These are phyloP conservation scores for Erpobdella octoculata DNA, from an alignment of 2,888 invertebrate genomes.

Conservation along the genomic window DNA sequence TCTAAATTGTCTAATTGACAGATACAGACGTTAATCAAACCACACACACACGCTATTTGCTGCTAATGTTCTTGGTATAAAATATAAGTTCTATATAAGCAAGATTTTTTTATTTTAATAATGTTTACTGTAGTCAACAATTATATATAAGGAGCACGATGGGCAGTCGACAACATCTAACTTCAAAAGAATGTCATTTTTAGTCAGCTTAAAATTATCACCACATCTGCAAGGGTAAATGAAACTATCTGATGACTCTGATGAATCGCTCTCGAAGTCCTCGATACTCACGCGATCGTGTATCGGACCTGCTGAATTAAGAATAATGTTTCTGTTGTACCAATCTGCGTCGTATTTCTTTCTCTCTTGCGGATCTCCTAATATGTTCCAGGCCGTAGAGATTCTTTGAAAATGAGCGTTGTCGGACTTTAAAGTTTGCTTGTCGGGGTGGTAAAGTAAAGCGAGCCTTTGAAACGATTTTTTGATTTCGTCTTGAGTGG, in stretches of 20 bases:
- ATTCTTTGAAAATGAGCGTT: background rate
- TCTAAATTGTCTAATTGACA: too few relatives aligned
- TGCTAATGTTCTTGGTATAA: background rate
- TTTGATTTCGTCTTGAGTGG: conserved; percentile 14
- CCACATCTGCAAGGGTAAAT: conserved; percentile 9
- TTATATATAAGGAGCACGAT: conserved; percentile 11
- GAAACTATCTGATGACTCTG: background rate
- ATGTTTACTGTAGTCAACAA: conserved; percentile 14
- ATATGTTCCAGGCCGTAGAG: conserved; percentile 14
- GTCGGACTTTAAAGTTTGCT: background rate
- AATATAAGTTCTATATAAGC: background rate
- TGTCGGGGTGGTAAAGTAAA: conserved; percentile 20
- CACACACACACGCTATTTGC: too few relatives aligned
- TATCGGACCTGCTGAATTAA: conserved; percentile 12
- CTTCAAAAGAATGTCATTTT: conserved; percentile 8
- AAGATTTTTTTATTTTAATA: background rate
- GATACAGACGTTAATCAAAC: too few relatives aligned
- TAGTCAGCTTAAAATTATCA: background rate
- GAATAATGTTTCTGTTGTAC: conserved; percentile 7
- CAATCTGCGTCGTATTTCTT: conserved; percentile 18
- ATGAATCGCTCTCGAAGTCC: background rate
- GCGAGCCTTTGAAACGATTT: conserved; percentile 24
- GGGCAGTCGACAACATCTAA: conserved; percentile 19
- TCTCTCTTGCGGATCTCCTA: conserved; percentile 5
- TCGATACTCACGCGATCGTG: background rate